Evolutionary conservation across 2,113 vertebrate genomes (phyloP).

Genomic region (Tragulus kanchil): DNA sequence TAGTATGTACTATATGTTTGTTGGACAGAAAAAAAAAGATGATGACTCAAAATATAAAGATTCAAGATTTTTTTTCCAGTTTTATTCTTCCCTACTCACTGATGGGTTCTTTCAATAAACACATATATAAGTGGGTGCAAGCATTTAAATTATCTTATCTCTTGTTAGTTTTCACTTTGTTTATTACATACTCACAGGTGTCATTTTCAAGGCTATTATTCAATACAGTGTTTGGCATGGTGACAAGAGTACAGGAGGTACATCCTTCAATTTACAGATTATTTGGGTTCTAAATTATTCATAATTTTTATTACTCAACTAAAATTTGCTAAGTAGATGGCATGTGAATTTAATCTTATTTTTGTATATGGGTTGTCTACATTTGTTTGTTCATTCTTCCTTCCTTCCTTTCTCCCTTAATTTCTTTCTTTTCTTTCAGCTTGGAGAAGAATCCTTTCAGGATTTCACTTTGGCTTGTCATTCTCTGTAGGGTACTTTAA

Average conservation of each 20-base stretch:
- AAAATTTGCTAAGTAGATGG: background rate
- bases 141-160: background rate
- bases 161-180: background rate
- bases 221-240: background rate
- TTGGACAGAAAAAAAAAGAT: background rate
- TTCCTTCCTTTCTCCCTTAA: background rate
- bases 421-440: background rate
- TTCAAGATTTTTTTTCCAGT: background rate
- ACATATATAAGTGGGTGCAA: background rate
- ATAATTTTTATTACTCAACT: background rate
- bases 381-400: background rate
- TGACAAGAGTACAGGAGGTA: too few relatives aligned
- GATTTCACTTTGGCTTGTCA: background rate
- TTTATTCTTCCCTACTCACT: background rate
- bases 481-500: conserved; percentile 19
- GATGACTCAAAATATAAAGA: background rate
- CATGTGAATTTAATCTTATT: background rate
- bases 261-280: background rate
- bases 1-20: background rate
- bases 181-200: background rate
- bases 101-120: background rate
- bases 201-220: background rate
- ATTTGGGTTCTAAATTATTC: background rate
- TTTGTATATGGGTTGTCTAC: background rate
- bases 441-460: background rate